Base-by-base conservation (phyloP, 2,797 vertebrate genomes). In the Merluccius polli region DNA sequence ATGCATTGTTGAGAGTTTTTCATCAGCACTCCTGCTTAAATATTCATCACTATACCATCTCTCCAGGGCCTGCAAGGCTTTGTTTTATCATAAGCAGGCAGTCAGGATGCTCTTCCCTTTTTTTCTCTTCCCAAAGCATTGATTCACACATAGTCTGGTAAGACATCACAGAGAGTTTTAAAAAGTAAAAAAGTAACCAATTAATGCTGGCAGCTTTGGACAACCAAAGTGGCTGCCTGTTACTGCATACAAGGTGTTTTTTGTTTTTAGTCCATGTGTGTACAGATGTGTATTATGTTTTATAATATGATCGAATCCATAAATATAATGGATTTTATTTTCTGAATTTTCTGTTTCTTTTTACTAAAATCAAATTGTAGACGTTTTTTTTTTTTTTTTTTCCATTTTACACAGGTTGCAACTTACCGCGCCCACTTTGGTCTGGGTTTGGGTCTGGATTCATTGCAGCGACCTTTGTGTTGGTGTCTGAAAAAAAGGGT, bases 31-130 rank as follows among this genome's bases (percentile, higher is more conserved):
- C 71, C 78, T 77, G 67, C 59, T 77, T 87, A 83, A 87, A 90
- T 88, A 90, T 90, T 90, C 82, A 90, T 90, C 74, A 80, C 31
- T 82, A 80, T 83, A 81, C 83, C 82, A 84, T 87, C 80, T 90
- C 86, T 88, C 77, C 71, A 70, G 79, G 88, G 86, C 77, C 44
- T 80, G 67, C 65, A 83, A 75, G 80, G 83, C 10, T n/a, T 78
- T 75, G 74, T 81, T 85, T 71, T 84, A 88, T 90, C 81, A 83
- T 86, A 76, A 81, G 73, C 84, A 89, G 83, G 81, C 86, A 89
- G 87, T 71, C 81, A 77, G 24, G 79, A 79, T 87, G 67, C 11
- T 12, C n/a, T 27, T 65, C 59, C 59, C 27, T n/a, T n/a, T 59
- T 5, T 5, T 1, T 16, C 12, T 48, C 44, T 8, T 35, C 33